These are phyloP conservation scores for Liposcelis brunnea DNA, from an alignment of 2,888 invertebrate species.

Conservation along the genomic window DNA sequence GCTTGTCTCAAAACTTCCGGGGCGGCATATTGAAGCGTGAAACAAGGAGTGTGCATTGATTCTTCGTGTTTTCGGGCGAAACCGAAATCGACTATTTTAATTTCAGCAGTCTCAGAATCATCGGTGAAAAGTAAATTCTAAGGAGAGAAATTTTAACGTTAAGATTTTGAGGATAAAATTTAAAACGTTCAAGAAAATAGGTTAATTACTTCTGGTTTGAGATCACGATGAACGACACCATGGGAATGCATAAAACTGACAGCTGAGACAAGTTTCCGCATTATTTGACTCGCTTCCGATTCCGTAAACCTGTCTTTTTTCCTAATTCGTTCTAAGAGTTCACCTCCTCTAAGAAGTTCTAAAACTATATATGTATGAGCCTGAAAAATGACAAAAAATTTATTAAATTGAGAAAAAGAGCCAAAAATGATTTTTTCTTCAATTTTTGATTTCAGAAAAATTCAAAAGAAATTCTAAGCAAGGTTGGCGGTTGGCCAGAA, in stretches of 20 bases:
- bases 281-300: conserved; percentile 55
- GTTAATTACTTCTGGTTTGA: conserved; percentile 70
- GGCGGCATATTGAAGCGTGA: conserved; percentile 86
- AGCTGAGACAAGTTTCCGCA: conserved; percentile 66
- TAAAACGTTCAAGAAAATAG: no score
- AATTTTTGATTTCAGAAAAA: neutral
- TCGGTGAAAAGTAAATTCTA: conserved; percentile 37
- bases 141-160: conserved; percentile 9
- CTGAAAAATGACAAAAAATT: conserved; percentile 24
- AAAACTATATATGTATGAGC: conserved; percentile 78
- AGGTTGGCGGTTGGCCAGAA: no score
- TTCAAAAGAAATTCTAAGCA: conserved; percentile 1
- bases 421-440: neutral
- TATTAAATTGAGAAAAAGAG: conserved; percentile 2
- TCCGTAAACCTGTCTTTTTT: conserved; percentile 55
- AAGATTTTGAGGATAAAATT: no score
- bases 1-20: conserved; percentile 71
- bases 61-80: conserved; percentile 66
- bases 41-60: conserved; percentile 68
- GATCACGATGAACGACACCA: conserved; percentile 77
- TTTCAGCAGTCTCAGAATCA: conserved; percentile 34
- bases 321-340: conserved; percentile 50
- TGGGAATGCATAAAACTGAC: conserved; percentile 69
- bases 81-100: conserved; percentile 93
- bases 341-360: conserved; percentile 71